These are phyloP conservation scores for Sarcophaga carnaria DNA, from an alignment of 2,888 invertebrate species.

Conservation along the genomic window DNA sequence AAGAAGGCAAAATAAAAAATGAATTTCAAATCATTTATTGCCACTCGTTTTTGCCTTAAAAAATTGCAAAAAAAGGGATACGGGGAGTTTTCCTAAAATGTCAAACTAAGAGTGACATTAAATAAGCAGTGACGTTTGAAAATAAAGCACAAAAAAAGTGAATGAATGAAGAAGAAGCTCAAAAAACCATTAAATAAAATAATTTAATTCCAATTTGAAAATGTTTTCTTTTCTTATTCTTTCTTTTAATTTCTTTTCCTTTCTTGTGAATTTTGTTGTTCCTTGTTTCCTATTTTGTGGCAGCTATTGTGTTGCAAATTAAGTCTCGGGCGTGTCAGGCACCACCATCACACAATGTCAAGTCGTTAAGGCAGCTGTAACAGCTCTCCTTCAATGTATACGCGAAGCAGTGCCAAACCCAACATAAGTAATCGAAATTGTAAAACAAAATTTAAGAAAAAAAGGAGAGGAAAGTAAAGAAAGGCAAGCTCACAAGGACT, in stretches of 20 bases:
- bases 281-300: neutral
- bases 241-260: neutral
- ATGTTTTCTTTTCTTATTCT: neutral
- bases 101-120: constrained; percentile 12
- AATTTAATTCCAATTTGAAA: constrained; percentile 46
- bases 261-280: neutral
- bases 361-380: constrained; percentile 21
- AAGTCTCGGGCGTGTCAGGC: constrained; percentile 46
- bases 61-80: neutral
- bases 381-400: neutral
- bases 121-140: neutral
- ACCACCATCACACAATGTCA: constrained; percentile 23
- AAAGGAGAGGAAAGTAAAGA: neutral
- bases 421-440: constrained; percentile 44
- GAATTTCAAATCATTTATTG: neutral
- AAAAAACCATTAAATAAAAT: constrained; percentile 22
- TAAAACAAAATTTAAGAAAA: constrained; percentile 25
- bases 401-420: neutral
- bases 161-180: neutral
- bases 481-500: constrained; percentile 11
- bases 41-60: neutral
- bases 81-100: neutral
- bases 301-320: constrained; percentile 23
- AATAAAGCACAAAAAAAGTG: no score
- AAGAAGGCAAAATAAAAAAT: neutral